These are phyloP conservation scores for Campylomormyrus tamandua DNA, from an alignment of 2,113 vertebrate genomes.

Conservation along the genomic window DNA sequence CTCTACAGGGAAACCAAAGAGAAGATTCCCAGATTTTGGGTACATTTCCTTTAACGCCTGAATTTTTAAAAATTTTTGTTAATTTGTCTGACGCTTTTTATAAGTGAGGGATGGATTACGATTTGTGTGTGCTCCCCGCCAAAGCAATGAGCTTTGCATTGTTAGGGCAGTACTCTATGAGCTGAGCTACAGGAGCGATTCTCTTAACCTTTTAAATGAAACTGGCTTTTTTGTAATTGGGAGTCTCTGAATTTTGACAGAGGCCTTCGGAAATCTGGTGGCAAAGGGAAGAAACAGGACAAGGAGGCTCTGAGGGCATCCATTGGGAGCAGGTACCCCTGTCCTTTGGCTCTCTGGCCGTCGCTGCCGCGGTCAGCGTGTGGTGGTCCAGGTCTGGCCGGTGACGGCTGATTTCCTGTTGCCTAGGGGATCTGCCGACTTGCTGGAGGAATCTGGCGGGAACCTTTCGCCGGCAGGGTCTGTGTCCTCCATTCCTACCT, in stretches of 20 bases:
- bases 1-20: constrained; percentile 68
- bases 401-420: neutral
- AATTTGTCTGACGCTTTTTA: neutral
- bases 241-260: constrained; percentile 45
- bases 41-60: constrained; percentile 36
- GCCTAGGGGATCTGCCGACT: constrained; percentile 73
- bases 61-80: neutral
- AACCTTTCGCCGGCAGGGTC: constrained; percentile 79
- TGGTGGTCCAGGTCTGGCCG: neutral
- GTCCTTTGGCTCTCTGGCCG: neutral
- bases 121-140: neutral
- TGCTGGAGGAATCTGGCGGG: constrained; percentile 74
- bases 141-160: neutral
- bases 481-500: constrained; percentile 77
- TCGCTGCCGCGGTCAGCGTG: neutral
- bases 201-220: neutral
- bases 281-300: constrained; percentile 82
- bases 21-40: constrained; percentile 89
- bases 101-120: neutral
- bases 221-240: neutral
- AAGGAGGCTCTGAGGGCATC: constrained; percentile 74
- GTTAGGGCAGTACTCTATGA: neutral
- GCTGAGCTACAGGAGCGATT: neutral
- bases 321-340: constrained; percentile 77
- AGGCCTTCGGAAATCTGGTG: constrained; percentile 81